Evolutionary conservation across 2,797 vertebrate species (phyloP), one percentile per base, ranked within the genome.

Genomic region (Myioborus melanocephalus): DNA sequence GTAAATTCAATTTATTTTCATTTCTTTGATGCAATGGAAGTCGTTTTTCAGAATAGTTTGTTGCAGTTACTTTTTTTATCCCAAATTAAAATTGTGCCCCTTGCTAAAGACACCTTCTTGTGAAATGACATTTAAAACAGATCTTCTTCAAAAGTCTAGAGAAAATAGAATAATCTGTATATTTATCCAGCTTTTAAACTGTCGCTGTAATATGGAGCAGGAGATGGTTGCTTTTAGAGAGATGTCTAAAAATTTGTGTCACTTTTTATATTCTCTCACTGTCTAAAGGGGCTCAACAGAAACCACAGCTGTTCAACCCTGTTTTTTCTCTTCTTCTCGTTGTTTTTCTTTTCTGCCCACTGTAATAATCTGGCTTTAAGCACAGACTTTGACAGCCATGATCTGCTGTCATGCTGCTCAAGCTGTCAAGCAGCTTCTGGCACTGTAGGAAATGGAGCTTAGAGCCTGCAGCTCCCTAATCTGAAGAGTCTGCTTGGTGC

Each of bases 391-490:
- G 68, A 78, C 78, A 95, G 82, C 27, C 30, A 6, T 68, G 87
- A 83, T 93, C 82, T 89, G 76, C 78, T 90, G 59, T 89, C 81
- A 21, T 55, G 59, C 63, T 93, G 91, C 78, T 94, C 78, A 65
- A 92, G 71, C 89, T 93, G 89, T 93, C 89, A 90, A 47, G 68
- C 75, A 68, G 61, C 46, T 96, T 72, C 57, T 91, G 83, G 34
- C 53, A 20, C 21, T 28, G 44, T 22, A 69, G 70, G 80, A 93
- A 80, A 49, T 1, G 2, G 68, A 90, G 49, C 34, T 90, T n/a
- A 37, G 41, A 83, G 34, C 18, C 64, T 77, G 56, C 49, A 78
- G 5, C 41, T 83, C 37, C 44, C 34, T 80, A 43, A 87, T 68
- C 35, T 53, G 49, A 85, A 77, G 8, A 80, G 64, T 73, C 60